phyloP scores from a whole-genome alignment of 2,113 vertebrate genomes.

The Syngnathoides biaculeatus region DNA sequence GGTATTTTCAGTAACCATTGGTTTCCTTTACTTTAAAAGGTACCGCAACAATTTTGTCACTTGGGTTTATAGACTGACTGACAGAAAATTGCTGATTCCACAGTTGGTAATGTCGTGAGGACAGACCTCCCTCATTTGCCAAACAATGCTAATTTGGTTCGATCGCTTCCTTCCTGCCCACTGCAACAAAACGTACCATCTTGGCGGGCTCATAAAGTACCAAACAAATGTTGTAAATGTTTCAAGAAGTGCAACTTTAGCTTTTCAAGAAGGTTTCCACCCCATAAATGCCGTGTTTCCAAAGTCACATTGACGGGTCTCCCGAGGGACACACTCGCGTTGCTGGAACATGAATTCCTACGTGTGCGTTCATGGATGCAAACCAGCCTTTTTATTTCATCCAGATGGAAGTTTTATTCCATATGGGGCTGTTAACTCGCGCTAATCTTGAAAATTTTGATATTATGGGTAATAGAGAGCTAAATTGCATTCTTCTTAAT shows the following conservation, averaged over 20 bases:
- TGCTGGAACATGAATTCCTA: not conserved
- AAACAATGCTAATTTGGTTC: no score
- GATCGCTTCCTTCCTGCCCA: not conserved
- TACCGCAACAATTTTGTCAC: no score
- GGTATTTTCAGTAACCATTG: no score
- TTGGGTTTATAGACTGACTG: no score
- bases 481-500: conserved; percentile 58
- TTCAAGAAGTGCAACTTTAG: not conserved
- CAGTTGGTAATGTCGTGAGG: no score
- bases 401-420: conserved; percentile 50
- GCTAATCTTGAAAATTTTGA: conserved; percentile 52
- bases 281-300: not conserved
- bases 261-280: not conserved
- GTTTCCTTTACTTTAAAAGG: no score
- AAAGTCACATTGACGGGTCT: not conserved
- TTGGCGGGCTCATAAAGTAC: no score
- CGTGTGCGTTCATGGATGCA: conserved; percentile 1
- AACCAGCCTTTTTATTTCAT: conserved; percentile 14
- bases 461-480: conserved; percentile 57
- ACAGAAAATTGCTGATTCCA: no score
- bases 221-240: not conserved
- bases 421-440: conserved; percentile 49
- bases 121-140: no score
- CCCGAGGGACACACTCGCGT: not conserved
- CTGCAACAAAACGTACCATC: not conserved